Evolutionary conservation across 2,113 vertebrate species (phyloP).

Genomic region (Elgaria multicarinata): DNA sequence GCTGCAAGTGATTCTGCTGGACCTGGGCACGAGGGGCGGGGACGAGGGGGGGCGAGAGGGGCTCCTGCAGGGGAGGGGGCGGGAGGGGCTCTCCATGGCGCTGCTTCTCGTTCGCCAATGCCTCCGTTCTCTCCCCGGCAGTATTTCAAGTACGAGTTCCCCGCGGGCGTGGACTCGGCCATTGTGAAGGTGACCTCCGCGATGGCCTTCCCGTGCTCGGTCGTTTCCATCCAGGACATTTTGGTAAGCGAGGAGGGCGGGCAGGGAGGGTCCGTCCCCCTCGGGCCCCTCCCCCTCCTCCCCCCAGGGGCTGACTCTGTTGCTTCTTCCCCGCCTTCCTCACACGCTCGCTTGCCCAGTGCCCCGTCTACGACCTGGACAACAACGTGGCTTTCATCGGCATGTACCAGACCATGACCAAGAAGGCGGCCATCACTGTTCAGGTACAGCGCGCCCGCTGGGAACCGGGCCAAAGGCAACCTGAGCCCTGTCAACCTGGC

Average conservation of each 20-base stretch:
- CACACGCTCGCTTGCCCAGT: no score
- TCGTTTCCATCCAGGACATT: constrained; percentile 97
- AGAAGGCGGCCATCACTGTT: constrained; percentile 95
- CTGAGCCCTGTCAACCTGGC: background rate
- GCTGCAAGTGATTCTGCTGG: background rate
- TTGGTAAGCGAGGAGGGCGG: constrained; percentile 78
- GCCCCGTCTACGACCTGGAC: constrained; percentile 95
- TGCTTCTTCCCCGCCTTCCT: background rate
- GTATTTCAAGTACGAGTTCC: constrained; percentile 97
- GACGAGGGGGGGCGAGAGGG: background rate
- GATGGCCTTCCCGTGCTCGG: constrained; percentile 92
- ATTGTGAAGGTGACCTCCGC: constrained; percentile 94
- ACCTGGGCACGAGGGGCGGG: background rate
- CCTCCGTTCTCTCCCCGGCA: constrained; percentile 51
- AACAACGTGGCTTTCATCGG: constrained; percentile 98
- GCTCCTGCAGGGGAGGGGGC: no score
- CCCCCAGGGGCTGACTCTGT: rapidly evolving
- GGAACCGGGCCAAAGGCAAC: background rate
- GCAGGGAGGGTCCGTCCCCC: background rate
- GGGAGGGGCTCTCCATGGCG: rapidly evolving
- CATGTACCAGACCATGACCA: constrained; percentile 99
- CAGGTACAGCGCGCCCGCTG: constrained; percentile 81
- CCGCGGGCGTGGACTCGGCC: constrained; percentile 89
- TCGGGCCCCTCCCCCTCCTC: background rate
- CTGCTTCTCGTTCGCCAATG: rapidly evolving